phyloP scores from a whole-genome alignment of 2,113 vertebrate genomes.

The Etia nguti region DNA sequence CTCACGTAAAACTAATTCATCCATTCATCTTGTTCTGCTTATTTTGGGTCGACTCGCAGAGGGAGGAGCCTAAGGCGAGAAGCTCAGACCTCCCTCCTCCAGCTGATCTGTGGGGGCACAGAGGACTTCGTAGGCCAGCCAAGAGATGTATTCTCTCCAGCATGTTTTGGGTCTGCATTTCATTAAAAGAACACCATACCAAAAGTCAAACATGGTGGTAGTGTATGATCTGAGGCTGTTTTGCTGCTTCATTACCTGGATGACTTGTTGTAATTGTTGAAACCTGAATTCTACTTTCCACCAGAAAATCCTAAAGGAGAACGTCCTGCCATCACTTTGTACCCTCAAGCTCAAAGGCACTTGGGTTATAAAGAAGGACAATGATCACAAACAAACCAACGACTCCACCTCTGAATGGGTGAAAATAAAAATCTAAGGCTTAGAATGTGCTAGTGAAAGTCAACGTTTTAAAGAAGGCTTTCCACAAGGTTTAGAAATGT shows the following conservation, averaged over 20 bases:
- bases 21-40: not conserved
- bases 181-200: not conserved
- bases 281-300: not conserved
- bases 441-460: rapidly evolving
- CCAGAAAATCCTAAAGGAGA: not conserved
- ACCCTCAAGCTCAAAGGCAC: not conserved
- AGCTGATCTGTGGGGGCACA: not conserved
- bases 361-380: not conserved
- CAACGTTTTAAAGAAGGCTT: not conserved
- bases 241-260: not conserved
- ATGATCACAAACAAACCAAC: not conserved
- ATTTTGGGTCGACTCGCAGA: not conserved
- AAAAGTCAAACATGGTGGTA: not conserved
- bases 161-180: not conserved
- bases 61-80: not conserved
- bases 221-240: not conserved
- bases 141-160: not conserved
- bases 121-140: not conserved
- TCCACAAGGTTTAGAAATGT: rapidly evolving
- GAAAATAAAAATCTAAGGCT: not conserved
- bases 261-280: too few relatives aligned
- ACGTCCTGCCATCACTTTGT: not conserved
- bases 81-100: not conserved
- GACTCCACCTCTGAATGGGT: not conserved
- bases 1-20: rapidly evolving